These are phyloP conservation scores for Tipula vernalis DNA, from an alignment of 2,888 invertebrate genomes.

Conservation along the genomic window DNA sequence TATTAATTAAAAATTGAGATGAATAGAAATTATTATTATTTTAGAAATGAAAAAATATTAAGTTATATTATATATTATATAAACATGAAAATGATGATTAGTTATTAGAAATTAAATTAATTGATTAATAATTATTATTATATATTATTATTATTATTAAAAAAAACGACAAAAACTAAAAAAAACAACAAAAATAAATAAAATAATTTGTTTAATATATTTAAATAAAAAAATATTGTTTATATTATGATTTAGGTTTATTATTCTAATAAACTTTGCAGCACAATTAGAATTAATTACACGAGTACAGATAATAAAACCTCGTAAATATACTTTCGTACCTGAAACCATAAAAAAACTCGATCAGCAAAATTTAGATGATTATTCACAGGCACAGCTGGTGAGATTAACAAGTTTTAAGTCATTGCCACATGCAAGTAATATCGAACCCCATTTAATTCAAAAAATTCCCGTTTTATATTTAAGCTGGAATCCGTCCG, in stretches of 20 bases:
- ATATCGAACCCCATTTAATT: too few species aligned
- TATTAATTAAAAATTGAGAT: not conserved
- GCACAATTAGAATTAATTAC: too few species aligned
- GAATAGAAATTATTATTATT: not conserved
- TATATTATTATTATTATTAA: not conserved
- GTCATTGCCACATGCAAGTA: too few species aligned
- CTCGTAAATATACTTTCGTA: too few species aligned
- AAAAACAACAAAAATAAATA: not conserved
- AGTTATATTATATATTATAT: not conserved
- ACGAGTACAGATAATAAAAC: too few species aligned
- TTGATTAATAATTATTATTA: not conserved
- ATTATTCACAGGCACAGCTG: too few species aligned
- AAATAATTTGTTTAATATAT: not conserved
- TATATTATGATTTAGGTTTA: not conserved
- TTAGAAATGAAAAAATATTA: not conserved
- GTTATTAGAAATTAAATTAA: not conserved
- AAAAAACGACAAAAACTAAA: not conserved
- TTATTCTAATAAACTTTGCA: not conserved
- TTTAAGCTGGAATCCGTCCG: too few species aligned
- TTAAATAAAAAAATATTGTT: not conserved
- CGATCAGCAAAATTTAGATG: too few species aligned
- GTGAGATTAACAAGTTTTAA: too few species aligned
- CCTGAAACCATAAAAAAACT: too few species aligned
- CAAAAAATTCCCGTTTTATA: too few species aligned
- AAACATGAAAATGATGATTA: not conserved